These are phyloP conservation scores for Thalassoma bifasciatum DNA, from an alignment of 2,113 vertebrate species.

Conservation along the genomic window DNA sequence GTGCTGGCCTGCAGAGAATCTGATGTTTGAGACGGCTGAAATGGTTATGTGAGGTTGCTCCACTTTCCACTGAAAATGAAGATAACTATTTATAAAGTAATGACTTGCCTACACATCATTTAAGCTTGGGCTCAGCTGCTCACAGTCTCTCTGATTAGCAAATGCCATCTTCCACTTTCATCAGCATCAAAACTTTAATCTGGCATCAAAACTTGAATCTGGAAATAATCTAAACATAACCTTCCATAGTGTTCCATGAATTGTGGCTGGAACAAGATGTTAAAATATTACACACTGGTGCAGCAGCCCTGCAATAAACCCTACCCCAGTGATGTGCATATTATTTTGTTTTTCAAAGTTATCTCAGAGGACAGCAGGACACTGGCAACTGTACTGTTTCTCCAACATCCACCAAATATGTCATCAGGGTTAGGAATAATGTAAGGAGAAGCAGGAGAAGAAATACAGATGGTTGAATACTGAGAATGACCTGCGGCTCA, in stretches of 20 bases:
- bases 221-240: neutral
- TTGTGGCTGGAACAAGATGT: no score
- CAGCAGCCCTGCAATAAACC: neutral
- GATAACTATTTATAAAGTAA: constrained; percentile 66
- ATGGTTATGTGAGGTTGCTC: constrained; percentile 58
- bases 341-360: no score
- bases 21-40: constrained; percentile 41
- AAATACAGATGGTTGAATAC: neutral
- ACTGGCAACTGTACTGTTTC: neutral
- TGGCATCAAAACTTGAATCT: constrained; percentile 58
- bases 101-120: constrained; percentile 39
- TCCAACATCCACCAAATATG: neutral
- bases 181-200: constrained; percentile 59
- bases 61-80: constrained; percentile 61
- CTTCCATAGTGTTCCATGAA: no score
- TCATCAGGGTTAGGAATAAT: neutral
- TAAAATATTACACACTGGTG: neutral
- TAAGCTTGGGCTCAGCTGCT: constrained; percentile 1
- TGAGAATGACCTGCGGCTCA: neutral
- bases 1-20: constrained; percentile 64
- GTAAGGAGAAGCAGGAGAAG: neutral
- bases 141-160: constrained; percentile 36
- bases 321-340: neutral
- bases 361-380: neutral
- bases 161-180: constrained; percentile 41